Evolutionary conservation across 2,888 invertebrate species (phyloP), one percentile per base, ranked within the genome.

Genomic region (Callinectes sapidus): DNA sequence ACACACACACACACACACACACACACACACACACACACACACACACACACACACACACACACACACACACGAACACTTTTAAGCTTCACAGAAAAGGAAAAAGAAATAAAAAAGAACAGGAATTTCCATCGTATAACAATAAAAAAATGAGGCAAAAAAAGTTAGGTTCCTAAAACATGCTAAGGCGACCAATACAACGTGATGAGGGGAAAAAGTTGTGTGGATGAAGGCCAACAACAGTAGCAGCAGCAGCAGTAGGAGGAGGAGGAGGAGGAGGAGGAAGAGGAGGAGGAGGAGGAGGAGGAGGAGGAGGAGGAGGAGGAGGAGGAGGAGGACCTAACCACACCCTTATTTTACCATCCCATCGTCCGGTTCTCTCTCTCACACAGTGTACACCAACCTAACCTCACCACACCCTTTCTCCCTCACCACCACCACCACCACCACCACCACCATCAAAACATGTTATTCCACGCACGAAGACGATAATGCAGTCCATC

Each of bases 321-420:
- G 81, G 81, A 81, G 81, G 81, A 35, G 81, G 35, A 81, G 81
- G 81, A 35, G 81, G 81, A 81, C 1, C 16, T 81, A 35, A 81
- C 81, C 81, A 81, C 81, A 16, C 81, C 81, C 81, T 81, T 81
- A 35, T 81, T 81, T 81, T 81, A 35, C 81, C 81, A n/a, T 81
- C 35, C 2, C 81, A 35, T 2, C 35, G 32, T 32, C 35, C 81
- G 32, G 35, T 81, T 39, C 39, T 39, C 39, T 81, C 18, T 81
- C n/a, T 32, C 16, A 18, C 32, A 18, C 35, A 32, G 35, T 35
- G 14, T 81, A 35, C 35, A 81, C 0, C 81, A 71, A 61, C 61
- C 5, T 28, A 16, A 10, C 35, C 14, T 10, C 35, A 35, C 35
- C 81, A 81, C 71, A 28, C 71, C 71, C 81, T 81, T 16, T n/a